Evolutionary conservation across 2,797 vertebrate species (phyloP).

Genomic region (Hylomyscus alleni): DNA sequence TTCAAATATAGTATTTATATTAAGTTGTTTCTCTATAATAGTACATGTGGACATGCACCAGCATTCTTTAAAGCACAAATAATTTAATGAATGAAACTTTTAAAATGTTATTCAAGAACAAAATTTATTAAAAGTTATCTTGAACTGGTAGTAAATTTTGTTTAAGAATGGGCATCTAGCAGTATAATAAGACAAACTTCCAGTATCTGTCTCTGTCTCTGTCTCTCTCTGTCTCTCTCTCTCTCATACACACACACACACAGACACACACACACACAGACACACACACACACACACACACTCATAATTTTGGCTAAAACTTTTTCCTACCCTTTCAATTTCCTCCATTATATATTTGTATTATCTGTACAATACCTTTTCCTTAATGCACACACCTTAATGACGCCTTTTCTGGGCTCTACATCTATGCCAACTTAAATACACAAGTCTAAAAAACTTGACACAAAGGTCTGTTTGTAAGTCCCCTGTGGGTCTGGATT

Average conservation of each 20-base stretch:
- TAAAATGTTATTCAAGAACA: not conserved
- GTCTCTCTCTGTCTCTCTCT: not conserved
- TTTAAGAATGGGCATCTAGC: not conserved
- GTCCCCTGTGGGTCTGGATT: not conserved
- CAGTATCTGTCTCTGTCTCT: not conserved
- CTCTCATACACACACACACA: not conserved
- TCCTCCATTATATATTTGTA: not conserved
- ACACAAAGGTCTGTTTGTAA: not conserved
- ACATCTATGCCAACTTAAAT: not conserved
- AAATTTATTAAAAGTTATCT: not conserved
- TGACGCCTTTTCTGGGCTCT: not conserved
- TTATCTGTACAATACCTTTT: not conserved
- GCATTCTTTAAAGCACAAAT: slow-evolving; percentile 42
- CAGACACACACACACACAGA: not conserved
- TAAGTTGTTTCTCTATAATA: slow-evolving; percentile 5
- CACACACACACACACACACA: not conserved
- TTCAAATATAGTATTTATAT: not conserved
- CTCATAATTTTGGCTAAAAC: not conserved
- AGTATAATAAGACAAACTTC: not conserved
- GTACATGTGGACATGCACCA: not conserved
- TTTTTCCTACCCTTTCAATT: not conserved
- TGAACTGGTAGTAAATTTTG: not conserved
- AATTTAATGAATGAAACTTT: not conserved
- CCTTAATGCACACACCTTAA: not conserved
- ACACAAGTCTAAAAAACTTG: not conserved